Evolutionary conservation across 1,140 invertebrate species (phyloP).

Genomic region (Drosophila santomea): DNA sequence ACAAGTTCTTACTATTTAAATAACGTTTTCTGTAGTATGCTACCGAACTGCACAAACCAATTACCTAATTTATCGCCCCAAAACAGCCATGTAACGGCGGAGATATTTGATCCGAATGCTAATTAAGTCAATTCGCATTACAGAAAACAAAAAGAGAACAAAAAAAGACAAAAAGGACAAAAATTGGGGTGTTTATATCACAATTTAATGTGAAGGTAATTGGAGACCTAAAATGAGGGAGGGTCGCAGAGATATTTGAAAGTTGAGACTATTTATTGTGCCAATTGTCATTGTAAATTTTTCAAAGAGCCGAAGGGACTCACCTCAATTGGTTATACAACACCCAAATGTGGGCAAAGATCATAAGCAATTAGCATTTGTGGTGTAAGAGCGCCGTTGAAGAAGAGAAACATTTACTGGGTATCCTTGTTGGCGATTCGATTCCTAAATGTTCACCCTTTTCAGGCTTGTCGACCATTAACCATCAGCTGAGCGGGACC

Average conservation of each 20-base stretch:
- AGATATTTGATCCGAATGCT: conserved; percentile 57
- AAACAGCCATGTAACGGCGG: conserved; percentile 14
- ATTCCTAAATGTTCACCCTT: too few relatives aligned
- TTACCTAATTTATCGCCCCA: conserved; percentile 5
- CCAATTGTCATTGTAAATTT: conserved; percentile 58
- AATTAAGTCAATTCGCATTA: conserved; percentile 72
- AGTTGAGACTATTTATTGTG: conserved; percentile 75
- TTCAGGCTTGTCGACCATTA: too few relatives aligned
- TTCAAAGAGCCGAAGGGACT: conserved; percentile 16
- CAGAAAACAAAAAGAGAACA: conserved; percentile 34
- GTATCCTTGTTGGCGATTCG: too few relatives aligned
- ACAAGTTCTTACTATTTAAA: too few relatives aligned
- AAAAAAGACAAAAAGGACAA: conserved; percentile 33
- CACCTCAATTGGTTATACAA: conserved; percentile 60
- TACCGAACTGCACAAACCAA: too few relatives aligned
- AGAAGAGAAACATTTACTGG: too few relatives aligned
- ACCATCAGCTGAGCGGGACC: too few relatives aligned
- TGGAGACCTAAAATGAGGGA: conserved; percentile 59
- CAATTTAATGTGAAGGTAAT: conserved; percentile 70
- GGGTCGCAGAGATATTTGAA: conserved; percentile 61
- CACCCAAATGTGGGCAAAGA: conserved; percentile 75
- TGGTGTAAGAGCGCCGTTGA: too few relatives aligned
- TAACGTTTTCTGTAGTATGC: too few relatives aligned
- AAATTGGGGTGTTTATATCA: conserved; percentile 72
- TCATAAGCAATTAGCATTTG: conserved; percentile 80